Percentiles rank a stretch among this genome's conserved stretches.
phyloP scores from a whole-genome alignment of 2,113 vertebrate species.

The Xiphorhynchus elegans region DNA sequence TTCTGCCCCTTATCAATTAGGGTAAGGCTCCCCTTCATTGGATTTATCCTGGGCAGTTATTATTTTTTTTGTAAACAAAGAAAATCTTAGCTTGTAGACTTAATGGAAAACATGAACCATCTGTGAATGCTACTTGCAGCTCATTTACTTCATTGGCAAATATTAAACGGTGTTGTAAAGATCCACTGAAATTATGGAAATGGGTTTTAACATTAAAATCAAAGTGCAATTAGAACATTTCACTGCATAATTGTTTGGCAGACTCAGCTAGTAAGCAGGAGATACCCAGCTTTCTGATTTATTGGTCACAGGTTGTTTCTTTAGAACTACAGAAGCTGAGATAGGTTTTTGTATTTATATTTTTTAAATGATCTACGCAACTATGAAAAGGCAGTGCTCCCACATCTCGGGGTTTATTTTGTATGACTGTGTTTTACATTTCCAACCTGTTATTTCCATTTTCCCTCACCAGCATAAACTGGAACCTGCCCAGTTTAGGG shows the following conservation, averaged over 20 bases:
- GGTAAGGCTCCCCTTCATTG: background rate
- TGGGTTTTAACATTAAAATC: conserved; percentile 79
- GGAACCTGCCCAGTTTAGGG: background rate
- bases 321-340: conserved; percentile 2
- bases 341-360: background rate
- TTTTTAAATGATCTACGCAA: background rate
- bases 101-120: conserved; percentile 70
- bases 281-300: conserved; percentile 65
- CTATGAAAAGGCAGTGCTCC: background rate
- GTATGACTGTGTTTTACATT: background rate
- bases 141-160: conserved; percentile 78
- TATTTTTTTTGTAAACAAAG: conserved; percentile 33
- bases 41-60: background rate
- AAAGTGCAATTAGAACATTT: conserved; percentile 78
- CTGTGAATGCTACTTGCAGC: conserved; percentile 76
- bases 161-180: conserved; percentile 73
- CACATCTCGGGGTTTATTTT: background rate
- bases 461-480: background rate
- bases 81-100: conserved; percentile 28
- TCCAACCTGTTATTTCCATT: background rate
- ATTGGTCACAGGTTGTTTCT: conserved; percentile 68
- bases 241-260: conserved; percentile 77
- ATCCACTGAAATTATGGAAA: conserved; percentile 79
- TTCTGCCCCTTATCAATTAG: background rate
- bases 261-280: conserved; percentile 12